Base-by-base conservation (phyloP, 2,888 invertebrate species). In the Limnephilus marmoratus region DNA sequence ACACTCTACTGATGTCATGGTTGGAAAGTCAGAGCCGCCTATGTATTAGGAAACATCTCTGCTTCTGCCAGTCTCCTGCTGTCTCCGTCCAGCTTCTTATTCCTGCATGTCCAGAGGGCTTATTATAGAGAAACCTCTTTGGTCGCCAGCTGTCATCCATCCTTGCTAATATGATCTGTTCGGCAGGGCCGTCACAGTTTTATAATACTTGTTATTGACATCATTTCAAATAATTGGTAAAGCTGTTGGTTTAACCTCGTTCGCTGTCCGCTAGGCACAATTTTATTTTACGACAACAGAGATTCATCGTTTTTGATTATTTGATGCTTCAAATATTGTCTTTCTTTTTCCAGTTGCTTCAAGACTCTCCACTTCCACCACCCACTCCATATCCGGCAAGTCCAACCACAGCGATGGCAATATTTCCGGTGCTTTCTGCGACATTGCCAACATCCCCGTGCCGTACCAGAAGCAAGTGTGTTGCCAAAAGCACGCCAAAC, bases 391-490 rank as follows among this genome's bases (percentile, higher is more conserved):
- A 90, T 96, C 97, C 0, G 97, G 96, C 68, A 96, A 96, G 94
- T 96, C 97, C 0, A 95, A 97, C 92, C 96, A 96, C 95, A 97
- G 96, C 94, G 96, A 96, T 92, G 96, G 96, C 94, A 95, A 95
- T 31, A 96, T 96, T 11, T 95, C 96, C 91, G 96, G 96, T 82
- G 98, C 98, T 95, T 98, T 98, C 94, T 97, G 97, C 81, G 98
- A 98, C 94, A 98, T 98, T 24, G 98, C 98, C 0, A 96, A 97
- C 37, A 98, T 93, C 29, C 93, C 93, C 31, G 89, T 93, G 2
- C 93, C 93, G 9, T 91, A 98, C 95, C 98, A 98, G 94, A 97
- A 98, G 96, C 96, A 97, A 34, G 98, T 98, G 95, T 97, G 98
- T 94, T 96, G 96, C 95, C 96, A 96, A 92, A 96, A 96, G 94